A percentile compares a stretch with the other conserved stretches of the same genome.
These are phyloP conservation scores for Phoebastria nigripes DNA, from an alignment of 2,797 vertebrate genomes.

Conservation along the genomic window DNA sequence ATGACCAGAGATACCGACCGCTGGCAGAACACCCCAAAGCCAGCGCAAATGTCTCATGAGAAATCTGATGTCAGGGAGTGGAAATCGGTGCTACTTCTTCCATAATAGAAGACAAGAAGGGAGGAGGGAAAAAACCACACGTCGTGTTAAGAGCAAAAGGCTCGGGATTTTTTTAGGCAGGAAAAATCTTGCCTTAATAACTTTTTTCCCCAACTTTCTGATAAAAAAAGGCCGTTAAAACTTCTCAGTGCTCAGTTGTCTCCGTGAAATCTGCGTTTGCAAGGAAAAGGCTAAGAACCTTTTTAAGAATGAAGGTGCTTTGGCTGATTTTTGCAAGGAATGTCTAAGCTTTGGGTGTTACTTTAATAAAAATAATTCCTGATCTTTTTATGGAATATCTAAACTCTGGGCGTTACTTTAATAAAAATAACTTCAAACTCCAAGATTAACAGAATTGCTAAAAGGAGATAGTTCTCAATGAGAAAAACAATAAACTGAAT, in stretches of 20 bases:
- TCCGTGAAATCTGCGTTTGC: background rate
- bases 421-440: slow-evolving; percentile 56
- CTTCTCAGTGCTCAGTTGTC: background rate
- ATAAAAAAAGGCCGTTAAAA: background rate
- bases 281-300: background rate
- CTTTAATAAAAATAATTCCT: slow-evolving; percentile 57
- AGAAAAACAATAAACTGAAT: slow-evolving; percentile 49
- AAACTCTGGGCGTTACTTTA: slow-evolving; percentile 57
- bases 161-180: background rate
- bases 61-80: background rate
- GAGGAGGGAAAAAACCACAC: background rate
- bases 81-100: background rate
- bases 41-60: background rate
- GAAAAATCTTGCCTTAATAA: background rate
- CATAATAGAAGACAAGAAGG: background rate
- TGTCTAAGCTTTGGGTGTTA: slow-evolving; percentile 52
- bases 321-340: slow-evolving; percentile 27
- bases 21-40: background rate
- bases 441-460: slow-evolving; percentile 53
- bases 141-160: background rate
- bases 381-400: slow-evolving; percentile 43
- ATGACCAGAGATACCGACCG: background rate
- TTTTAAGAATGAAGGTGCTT: slow-evolving; percentile 44
- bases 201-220: background rate
- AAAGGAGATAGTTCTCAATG: slow-evolving; percentile 42